Percentiles rank a stretch among this genome's conserved stretches.
Conservation (phyloP, 2,113 vertebrate genomes). For the Propithecus coquereli region DNA sequence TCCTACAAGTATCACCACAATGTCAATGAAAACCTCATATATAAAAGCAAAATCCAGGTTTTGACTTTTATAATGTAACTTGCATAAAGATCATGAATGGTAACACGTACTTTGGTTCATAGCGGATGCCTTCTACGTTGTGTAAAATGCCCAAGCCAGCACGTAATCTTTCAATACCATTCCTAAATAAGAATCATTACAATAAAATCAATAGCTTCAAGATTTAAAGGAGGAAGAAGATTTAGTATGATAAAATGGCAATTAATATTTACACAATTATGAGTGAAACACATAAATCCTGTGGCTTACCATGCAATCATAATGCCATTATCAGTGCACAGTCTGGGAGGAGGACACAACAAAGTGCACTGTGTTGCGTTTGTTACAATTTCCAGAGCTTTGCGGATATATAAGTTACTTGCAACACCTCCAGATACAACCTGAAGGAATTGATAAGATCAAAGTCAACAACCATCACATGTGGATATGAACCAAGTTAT, state of each 20-base stretch:
- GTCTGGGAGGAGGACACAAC: constrained; percentile 90
- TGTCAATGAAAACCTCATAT: constrained; percentile 42
- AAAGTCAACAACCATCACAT: neutral
- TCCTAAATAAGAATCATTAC: constrained; percentile 84
- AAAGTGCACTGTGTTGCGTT: constrained; percentile 85
- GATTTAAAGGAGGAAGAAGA: neutral
- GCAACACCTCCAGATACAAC: constrained; percentile 96
- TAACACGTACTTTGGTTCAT: constrained; percentile 90
- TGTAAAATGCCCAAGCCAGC: constrained; percentile 87
- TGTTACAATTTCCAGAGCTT: constrained; percentile 84
- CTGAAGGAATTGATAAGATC: constrained; percentile 73
- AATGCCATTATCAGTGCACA: constrained; percentile 96
- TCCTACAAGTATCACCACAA: constrained; percentile 9
- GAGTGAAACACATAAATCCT: neutral
- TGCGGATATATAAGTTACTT: constrained; percentile 93
- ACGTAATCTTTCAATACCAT: constrained; percentile 92
- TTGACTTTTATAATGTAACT: neutral
- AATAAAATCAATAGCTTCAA: neutral
- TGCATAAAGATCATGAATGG: neutral
- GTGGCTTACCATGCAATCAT: constrained; percentile 95
- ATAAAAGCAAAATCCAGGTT: neutral
- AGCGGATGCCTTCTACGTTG: constrained; percentile 82
- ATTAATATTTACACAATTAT: neutral
- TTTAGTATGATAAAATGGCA: neutral
- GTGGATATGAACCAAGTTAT: neutral